Conservation (phyloP, 2,797 vertebrate species). For the Phyllotis vaccarum region DNA sequence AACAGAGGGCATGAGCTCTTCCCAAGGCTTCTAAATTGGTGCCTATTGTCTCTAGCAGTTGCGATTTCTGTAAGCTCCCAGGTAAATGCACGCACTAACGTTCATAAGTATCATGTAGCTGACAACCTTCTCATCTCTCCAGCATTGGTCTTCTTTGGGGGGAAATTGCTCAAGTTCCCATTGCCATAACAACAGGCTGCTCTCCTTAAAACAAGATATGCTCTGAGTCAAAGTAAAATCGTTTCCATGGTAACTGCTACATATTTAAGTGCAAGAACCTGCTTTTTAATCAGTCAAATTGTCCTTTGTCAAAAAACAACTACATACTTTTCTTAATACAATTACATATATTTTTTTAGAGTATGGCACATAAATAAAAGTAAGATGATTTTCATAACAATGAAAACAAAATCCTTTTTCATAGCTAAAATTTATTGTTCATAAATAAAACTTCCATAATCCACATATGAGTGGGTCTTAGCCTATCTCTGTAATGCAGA, state of each 20-base stretch:
- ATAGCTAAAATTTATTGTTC: neutral
- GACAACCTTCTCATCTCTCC: slow-evolving; percentile 1
- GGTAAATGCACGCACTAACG: neutral
- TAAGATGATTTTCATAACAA: slow-evolving; percentile 34
- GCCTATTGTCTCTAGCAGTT: neutral
- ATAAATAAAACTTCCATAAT: neutral
- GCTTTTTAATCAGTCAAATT: slow-evolving; percentile 89
- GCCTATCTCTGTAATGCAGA: neutral
- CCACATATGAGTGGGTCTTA: neutral
- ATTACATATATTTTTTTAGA: slow-evolving; percentile 31
- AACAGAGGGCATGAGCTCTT: neutral
- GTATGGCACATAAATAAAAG: neutral
- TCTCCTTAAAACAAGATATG: slow-evolving; percentile 87
- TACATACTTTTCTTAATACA: slow-evolving; percentile 51
- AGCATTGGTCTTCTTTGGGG: slow-evolving; percentile 18
- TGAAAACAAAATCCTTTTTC: slow-evolving; percentile 37
- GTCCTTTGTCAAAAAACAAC: slow-evolving; percentile 80
- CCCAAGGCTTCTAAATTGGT: neutral
- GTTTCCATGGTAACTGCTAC: slow-evolving; percentile 88
- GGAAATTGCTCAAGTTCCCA: slow-evolving; percentile 80
- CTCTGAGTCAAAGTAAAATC: slow-evolving; percentile 87
- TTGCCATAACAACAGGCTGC: slow-evolving; percentile 89
- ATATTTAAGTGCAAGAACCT: slow-evolving; percentile 87
- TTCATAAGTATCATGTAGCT: neutral
- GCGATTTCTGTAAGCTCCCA: neutral